Evolutionary conservation across 2,888 invertebrate genomes (phyloP).

Genomic region (Calameuta pallipes): DNA sequence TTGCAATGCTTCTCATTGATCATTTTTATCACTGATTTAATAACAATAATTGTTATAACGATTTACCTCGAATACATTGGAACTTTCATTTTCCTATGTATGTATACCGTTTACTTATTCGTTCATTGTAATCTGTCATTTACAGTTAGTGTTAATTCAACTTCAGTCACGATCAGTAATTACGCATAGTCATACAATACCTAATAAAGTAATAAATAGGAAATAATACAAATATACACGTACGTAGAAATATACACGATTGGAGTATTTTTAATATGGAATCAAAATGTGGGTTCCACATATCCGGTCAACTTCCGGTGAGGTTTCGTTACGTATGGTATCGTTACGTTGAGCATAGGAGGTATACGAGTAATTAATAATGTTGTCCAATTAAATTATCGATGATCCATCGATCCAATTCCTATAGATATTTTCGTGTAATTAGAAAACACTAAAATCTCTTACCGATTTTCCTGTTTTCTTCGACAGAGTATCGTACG

Average conservation of each 20-base stretch:
- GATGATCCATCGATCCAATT: conserved; percentile 8
- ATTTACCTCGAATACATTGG: no score
- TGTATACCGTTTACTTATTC: not conserved
- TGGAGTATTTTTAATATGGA: not conserved
- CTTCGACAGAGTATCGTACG: conserved; percentile 51
- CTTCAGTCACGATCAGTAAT: not conserved
- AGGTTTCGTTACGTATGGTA: not conserved
- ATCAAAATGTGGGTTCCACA: not conserved
- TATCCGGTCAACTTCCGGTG: not conserved
- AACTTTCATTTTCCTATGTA: not conserved
- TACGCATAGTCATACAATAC: not conserved
- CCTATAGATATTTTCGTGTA: not conserved
- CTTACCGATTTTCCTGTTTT: conserved; percentile 48
- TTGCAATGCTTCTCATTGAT: no score
- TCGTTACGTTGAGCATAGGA: not conserved
- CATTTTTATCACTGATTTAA: no score
- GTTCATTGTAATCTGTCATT: not conserved
- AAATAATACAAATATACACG: not conserved
- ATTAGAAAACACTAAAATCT: not conserved
- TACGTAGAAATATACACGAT: not conserved
- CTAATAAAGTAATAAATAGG: not conserved
- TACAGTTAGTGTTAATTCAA: not conserved
- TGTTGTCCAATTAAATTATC: conserved; percentile 13
- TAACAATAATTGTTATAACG: not conserved
- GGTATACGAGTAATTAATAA: not conserved